These are phyloP conservation scores for Chionodraco myersi DNA, from an alignment of 2,113 vertebrate genomes.

Conservation along the genomic window DNA sequence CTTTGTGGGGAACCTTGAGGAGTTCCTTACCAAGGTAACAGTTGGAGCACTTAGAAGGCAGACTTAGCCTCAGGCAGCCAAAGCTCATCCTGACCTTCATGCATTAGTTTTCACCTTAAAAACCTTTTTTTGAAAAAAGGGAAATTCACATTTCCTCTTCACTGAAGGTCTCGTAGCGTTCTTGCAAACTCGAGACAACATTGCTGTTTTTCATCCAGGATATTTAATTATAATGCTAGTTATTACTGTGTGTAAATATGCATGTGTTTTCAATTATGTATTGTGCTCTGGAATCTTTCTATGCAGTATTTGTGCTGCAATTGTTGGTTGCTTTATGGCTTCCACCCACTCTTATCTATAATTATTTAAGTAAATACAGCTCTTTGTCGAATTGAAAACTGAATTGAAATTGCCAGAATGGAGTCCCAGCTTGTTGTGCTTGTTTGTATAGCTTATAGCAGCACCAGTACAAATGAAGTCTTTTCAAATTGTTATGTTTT, in stretches of 20 bases:
- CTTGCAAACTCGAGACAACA: constrained; percentile 26
- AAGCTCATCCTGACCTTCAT: constrained; percentile 63
- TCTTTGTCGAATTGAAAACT: constrained; percentile 21
- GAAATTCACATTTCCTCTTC: constrained; percentile 50
- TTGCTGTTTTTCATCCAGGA: constrained; percentile 1
- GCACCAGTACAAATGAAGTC: constrained; percentile 6
- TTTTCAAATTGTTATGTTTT: constrained; percentile 21
- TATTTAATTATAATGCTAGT: not conserved
- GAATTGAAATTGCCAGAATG: constrained; percentile 12
- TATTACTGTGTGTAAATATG: not conserved
- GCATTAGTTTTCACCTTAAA: constrained; percentile 39
- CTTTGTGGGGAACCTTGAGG: constrained; percentile 93
- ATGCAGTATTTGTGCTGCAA: constrained; percentile 8
- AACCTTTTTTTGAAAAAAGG: constrained; percentile 15
- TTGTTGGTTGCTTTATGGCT: not conserved
- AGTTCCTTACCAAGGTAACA: constrained; percentile 95
- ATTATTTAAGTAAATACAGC: not conserved
- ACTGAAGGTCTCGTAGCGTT: constrained; percentile 32
- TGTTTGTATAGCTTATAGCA: constrained; percentile 15
- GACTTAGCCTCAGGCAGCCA: constrained; percentile 55
- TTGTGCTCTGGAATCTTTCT: constrained; percentile 22
- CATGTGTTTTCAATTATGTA: constrained; percentile 10
- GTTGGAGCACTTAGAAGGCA: constrained; percentile 43
- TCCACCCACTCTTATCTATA: not conserved
- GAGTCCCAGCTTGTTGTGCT: not conserved